Conservation (phyloP, 2,113 vertebrate genomes). For the Planiliza haematocheilus region DNA sequence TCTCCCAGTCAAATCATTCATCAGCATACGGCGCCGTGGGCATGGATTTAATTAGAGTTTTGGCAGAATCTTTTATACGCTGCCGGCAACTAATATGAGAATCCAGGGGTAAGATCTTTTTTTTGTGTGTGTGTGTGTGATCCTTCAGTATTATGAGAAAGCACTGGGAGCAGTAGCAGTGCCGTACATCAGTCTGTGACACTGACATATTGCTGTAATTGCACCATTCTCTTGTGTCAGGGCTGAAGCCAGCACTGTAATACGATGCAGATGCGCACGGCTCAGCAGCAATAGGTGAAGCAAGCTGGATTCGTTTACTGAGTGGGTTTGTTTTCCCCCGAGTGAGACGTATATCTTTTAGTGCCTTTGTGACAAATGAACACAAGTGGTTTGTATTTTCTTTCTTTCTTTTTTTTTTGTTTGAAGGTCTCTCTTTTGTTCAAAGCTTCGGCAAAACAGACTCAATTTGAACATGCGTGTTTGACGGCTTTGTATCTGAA, state of each 20-base stretch:
- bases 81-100: constrained; percentile 9
- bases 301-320: not conserved
- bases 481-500: constrained; percentile 7
- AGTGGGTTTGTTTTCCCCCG: constrained; percentile 15
- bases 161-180: constrained; percentile 16
- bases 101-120: not conserved
- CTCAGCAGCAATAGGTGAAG: constrained; percentile 22
- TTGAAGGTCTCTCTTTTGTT: not conserved
- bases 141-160: constrained; percentile 8
- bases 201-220: constrained; percentile 59
- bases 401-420: not conserved
- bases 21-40: constrained; percentile 32
- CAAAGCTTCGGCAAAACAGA: not conserved
- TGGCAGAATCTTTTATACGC: constrained; percentile 41
- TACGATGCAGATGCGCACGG: constrained; percentile 29
- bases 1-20: constrained; percentile 38
- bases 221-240: constrained; percentile 32
- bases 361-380: constrained; percentile 26
- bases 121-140: not conserved
- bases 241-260: constrained; percentile 10
- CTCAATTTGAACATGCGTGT: not conserved
- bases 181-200: constrained; percentile 33
- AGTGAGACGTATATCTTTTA: constrained; percentile 27
- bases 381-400: constrained; percentile 25
- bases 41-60: constrained; percentile 33